Evolutionary conservation across 2,888 invertebrate genomes (phyloP).

Genomic region (Sminthurinus aureus): DNA sequence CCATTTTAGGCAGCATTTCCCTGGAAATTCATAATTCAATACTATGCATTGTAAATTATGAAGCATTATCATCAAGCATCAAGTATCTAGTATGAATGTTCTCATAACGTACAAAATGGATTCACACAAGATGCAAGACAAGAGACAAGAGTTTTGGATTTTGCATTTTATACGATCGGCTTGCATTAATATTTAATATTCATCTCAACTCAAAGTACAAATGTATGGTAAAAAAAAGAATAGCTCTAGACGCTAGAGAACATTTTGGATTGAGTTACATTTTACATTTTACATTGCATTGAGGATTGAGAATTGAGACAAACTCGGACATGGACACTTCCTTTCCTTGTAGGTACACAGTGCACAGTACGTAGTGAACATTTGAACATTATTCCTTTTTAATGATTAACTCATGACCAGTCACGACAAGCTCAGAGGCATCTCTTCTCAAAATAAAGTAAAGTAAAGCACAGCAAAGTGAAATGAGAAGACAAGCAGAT

Average conservation of each 20-base stretch:
- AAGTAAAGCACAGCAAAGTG: no score
- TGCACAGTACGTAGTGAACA: background rate
- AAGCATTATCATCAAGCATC: no score
- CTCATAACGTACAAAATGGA: no score
- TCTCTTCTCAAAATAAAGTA: conserved; percentile 1
- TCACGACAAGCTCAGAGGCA: conserved; percentile 20
- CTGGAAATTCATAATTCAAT: conserved; percentile 10
- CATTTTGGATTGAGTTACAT: background rate
- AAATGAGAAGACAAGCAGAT: no score
- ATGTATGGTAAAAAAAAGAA: no score
- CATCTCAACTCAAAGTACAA: no score
- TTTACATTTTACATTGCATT: no score
- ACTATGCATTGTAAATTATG: no score
- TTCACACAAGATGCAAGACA: no score
- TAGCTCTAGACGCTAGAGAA: background rate
- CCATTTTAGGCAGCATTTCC: conserved; percentile 7
- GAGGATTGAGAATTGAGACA: background rate
- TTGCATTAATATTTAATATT: no score
- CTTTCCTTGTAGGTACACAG: background rate
- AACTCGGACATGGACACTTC: conserved; percentile 2
- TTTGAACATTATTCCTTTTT: conserved; percentile 11
- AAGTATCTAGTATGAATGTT: no score
- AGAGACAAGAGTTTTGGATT: background rate
- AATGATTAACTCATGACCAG: conserved; percentile 24
- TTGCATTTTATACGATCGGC: background rate